Evolutionary conservation across 2,888 invertebrate genomes (phyloP).

Genomic region (Acleris laterana): DNA sequence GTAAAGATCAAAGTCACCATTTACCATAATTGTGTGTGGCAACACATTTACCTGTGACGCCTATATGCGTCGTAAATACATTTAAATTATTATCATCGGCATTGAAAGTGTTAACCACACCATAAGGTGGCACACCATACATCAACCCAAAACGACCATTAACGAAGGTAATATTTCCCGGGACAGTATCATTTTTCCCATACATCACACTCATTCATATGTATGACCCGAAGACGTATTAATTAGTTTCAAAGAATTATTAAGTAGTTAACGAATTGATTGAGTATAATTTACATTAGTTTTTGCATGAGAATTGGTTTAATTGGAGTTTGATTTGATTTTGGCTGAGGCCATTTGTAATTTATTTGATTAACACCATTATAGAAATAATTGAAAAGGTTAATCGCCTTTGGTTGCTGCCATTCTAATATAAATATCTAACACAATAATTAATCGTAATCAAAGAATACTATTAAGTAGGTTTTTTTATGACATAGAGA

Average conservation of each 20-base stretch:
- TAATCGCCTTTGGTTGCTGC: too few relatives aligned
- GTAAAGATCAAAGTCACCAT: too few relatives aligned
- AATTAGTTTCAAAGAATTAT: constrained; percentile 45
- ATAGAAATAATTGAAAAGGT: too few relatives aligned
- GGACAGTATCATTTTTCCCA: constrained; percentile 42
- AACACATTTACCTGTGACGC: too few relatives aligned
- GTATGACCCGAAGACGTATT: constrained; percentile 46
- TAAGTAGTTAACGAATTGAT: constrained; percentile 35
- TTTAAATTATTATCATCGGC: too few relatives aligned
- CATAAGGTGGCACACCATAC: constrained; percentile 25
- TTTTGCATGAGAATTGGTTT: constrained; percentile 26
- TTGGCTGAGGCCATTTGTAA: neutral
- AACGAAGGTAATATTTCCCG: constrained; percentile 15
- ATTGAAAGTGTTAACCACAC: neutral
- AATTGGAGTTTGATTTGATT: constrained; percentile 27
- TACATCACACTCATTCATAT: constrained; percentile 43
- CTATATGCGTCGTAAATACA: too few relatives aligned
- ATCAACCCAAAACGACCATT: constrained; percentile 33
- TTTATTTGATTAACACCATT: too few relatives aligned
- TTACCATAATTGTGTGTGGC: too few relatives aligned
- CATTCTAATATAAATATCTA: too few relatives aligned
- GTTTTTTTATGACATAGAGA: too few relatives aligned
- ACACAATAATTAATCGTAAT: too few relatives aligned
- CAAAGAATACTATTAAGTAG: too few relatives aligned
- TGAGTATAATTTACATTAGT: constrained; percentile 33